Evolutionary conservation across 2,113 vertebrate genomes (phyloP), one percentile per base, ranked within the genome.

Genomic region (Rhinichthys klamathensis): DNA sequence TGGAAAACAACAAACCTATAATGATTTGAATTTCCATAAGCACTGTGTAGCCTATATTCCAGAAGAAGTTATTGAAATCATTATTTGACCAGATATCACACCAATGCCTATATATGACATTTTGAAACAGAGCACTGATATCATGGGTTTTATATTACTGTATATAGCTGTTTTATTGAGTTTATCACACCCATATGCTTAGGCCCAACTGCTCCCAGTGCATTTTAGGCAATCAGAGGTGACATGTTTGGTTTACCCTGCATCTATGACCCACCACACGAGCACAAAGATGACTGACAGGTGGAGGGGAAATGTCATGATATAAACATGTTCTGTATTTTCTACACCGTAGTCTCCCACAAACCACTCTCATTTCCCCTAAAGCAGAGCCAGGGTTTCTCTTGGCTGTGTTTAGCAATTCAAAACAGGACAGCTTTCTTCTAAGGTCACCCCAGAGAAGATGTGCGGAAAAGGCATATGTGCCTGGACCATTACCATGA

Each of bases 221-320:
- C 49, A 65, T 84, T 75, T 69, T 35, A 32, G 61, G 60, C 51
- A 72, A 51, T 78, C 32, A 85, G 77, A 76, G 58, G 60, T 77
- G 85, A 84, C 77, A 86, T 84, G 49, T 44, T 70, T 74, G 30
- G 69, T 84, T 27, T 75, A 72, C 41, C 56, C 56, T 1, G 56
- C 58, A 83, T 83, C 44, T 35, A 30, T 77, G 65, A 63, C 84
- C 84, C 38, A 61, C 3, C 11, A n/a, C 46, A 84, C 1, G 4
- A 61, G 38, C 70, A 85, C 12, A 44, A n/a, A 73, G 12, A 44
- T 77, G 78, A 86, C 41, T 87, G 85, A 79, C 83, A 61, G 74
- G 65, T 41, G 18, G 41, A 86, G 83, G 72, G 49, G 25, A 86
- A 73, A 77, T 80, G 69, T 73, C 70, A 78, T 67, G 63, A 84